Percentiles rank a stretch among this genome's conserved stretches.
Evolutionary conservation across 2,113 vertebrate species (phyloP).

Genomic region (Naja naja): DNA sequence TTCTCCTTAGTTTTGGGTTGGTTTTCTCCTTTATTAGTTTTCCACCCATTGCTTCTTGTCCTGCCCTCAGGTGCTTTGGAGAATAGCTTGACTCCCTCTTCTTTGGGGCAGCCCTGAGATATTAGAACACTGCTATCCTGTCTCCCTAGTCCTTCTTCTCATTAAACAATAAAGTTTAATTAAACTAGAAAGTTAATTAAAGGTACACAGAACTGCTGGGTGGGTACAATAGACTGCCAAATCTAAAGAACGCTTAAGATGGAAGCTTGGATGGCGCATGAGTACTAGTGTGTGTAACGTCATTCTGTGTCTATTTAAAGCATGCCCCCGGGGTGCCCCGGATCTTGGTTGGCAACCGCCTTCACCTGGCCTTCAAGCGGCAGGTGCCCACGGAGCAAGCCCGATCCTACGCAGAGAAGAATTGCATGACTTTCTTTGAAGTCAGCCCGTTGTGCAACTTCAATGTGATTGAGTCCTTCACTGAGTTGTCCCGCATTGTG

Average conservation of each 20-base stretch:
- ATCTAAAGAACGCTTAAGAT: not conserved
- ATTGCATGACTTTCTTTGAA: slow-evolving; percentile 98
- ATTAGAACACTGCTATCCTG: no score
- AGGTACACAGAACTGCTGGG: not conserved
- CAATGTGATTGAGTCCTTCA: slow-evolving; percentile 97
- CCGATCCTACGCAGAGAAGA: slow-evolving; percentile 92
- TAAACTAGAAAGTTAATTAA: no score
- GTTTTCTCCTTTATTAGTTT: no score
- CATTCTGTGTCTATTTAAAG: slow-evolving; percentile 58
- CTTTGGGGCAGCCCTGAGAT: no score
- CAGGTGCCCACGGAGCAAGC: slow-evolving; percentile 97
- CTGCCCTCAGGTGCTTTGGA: no score
- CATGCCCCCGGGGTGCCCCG: slow-evolving; percentile 95
- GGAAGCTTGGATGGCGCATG: no score
- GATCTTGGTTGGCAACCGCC: slow-evolving; percentile 94
- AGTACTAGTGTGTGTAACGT: not conserved
- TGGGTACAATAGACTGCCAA: not conserved
- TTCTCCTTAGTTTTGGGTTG: not conserved
- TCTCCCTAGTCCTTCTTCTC: no score
- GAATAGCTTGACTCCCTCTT: no score
- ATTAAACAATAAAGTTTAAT: no score
- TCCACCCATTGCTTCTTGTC: not conserved
- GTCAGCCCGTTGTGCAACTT: slow-evolving; percentile 98
- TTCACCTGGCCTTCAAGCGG: slow-evolving; percentile 94
- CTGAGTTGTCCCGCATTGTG: slow-evolving; percentile 93